Conservation (phyloP, 2,797 vertebrate genomes). For the Borostomias antarcticus region DNA sequence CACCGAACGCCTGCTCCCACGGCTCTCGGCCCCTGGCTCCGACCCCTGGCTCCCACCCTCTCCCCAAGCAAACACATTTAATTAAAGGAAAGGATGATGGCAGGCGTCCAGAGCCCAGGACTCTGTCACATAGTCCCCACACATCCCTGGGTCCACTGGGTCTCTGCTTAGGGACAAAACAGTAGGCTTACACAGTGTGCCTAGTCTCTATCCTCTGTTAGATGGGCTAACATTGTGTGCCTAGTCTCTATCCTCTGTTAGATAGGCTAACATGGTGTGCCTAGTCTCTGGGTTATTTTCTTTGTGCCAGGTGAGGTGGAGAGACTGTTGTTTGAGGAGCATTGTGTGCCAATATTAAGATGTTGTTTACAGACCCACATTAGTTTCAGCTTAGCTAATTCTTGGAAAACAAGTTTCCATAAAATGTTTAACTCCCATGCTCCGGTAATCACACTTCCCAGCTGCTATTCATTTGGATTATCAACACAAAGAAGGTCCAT, state of each 20-base stretch:
- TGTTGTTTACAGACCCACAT: background rate
- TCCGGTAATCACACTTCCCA: constrained; percentile 9
- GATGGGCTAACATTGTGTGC: no score
- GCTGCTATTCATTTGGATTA: constrained; percentile 23
- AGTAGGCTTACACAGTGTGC: background rate
- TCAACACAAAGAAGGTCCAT: constrained; percentile 8
- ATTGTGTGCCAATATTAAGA: background rate
- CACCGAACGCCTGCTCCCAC: constrained; percentile 49
- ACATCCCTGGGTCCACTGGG: background rate
- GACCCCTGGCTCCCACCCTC: no score
- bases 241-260: no score
- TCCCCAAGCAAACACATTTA: constrained; percentile 67
- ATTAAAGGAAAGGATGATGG: constrained; percentile 67
- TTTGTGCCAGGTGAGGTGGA: background rate
- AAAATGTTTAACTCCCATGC: background rate
- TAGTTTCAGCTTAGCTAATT: background rate
- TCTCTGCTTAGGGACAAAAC: background rate
- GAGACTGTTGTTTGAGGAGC: background rate
- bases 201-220: no score
- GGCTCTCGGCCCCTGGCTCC: constrained; percentile 45
- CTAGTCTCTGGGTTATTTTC: background rate
- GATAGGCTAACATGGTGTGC: no score
- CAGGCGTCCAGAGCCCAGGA: constrained; percentile 54
- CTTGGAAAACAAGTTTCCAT: background rate
- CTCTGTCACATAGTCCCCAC: constrained; percentile 35